Evolutionary conservation across 2,113 vertebrate genomes (phyloP).

Genomic region (zebrafish (Danio rerio)): GRCz12tu NC_133185.1:9304501-9305000

Average conservation of each 20-base stretch:
- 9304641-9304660: conserved; percentile 55
- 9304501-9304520: not conserved
- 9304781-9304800: not conserved
- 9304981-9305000: no score
- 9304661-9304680: conserved; percentile 51
- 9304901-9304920: no score
- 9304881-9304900: no score
- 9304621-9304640: conserved; percentile 46
- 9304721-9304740: conserved; percentile 59
- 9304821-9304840: no score
- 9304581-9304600: not conserved
- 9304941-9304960: no score
- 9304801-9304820: no score
- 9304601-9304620: not conserved
- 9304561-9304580: not conserved
- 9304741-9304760: conserved; percentile 42
- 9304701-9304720: conserved; percentile 55
- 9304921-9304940: no score
- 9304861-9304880: no score
- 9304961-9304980: no score
- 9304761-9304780: conserved; percentile 47
- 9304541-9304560: not conserved
- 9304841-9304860: no score
- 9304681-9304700: conserved; percentile 48
- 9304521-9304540: not conserved